These are phyloP conservation scores for Girardinichthys multiradiatus DNA, from an alignment of 2,113 vertebrate species.

Conservation along the genomic window DNA sequence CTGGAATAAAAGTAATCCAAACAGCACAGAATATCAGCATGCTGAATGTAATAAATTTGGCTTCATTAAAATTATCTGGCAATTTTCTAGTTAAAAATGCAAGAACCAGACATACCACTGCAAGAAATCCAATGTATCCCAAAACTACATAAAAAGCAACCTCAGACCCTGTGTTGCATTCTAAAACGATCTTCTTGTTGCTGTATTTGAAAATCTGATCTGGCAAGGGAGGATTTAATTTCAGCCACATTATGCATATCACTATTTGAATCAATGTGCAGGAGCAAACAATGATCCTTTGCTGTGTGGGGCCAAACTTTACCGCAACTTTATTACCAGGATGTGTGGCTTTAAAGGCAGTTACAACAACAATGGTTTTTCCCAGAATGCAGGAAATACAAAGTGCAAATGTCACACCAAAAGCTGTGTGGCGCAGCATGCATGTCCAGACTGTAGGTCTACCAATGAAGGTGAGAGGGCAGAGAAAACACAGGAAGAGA, in stretches of 20 bases:
- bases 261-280: slow-evolving; percentile 76
- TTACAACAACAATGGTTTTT: slow-evolving; percentile 74
- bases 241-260: slow-evolving; percentile 77
- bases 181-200: slow-evolving; percentile 75
- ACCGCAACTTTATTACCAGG: slow-evolving; percentile 51
- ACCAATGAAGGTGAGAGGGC: slow-evolving; percentile 71
- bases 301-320: slow-evolving; percentile 67
- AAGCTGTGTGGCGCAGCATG: slow-evolving; percentile 68
- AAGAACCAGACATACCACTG: slow-evolving; percentile 65
- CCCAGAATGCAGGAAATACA: slow-evolving; percentile 74
- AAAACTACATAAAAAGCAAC: slow-evolving; percentile 74
- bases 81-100: slow-evolving; percentile 78
- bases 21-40: slow-evolving; percentile 82
- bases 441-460: slow-evolving; percentile 74
- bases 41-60: slow-evolving; percentile 81
- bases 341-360: slow-evolving; percentile 72
- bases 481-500: slow-evolving; percentile 72
- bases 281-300: slow-evolving; percentile 72
- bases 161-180: slow-evolving; percentile 77
- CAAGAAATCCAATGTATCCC: slow-evolving; percentile 77
- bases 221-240: slow-evolving; percentile 72
- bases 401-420: slow-evolving; percentile 67
- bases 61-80: slow-evolving; percentile 81
- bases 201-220: slow-evolving; percentile 62
- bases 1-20: slow-evolving; percentile 81